Base-by-base conservation (phyloP, 2,113 vertebrate genomes). In the Eidolon helvum region DNA sequence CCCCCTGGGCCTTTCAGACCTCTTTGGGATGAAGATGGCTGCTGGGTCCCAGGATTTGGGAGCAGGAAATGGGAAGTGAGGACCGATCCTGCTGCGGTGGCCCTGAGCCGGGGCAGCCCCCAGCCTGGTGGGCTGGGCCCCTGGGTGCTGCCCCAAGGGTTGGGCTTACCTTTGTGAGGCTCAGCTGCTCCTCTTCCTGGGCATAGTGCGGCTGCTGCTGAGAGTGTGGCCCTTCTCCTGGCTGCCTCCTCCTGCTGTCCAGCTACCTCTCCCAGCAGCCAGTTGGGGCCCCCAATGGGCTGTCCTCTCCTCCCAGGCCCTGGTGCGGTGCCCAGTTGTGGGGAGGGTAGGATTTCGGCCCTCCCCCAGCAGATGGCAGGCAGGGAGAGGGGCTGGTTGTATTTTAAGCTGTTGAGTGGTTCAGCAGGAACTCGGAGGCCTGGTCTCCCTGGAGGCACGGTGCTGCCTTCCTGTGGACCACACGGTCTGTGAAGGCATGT, bases 391-490 rank as follows among this genome's bases (percentile, higher is more conserved):
- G 68, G 84, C 90, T 80, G 84, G 69, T 96, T 96, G 96, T 97
- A 96, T 97, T 97, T 98, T 96, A 96, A 95, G 96, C 96, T 80
- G 26, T 96, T 98, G 97, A 97, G 97, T 97, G 94, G 86, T 80
- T 97, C 96, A 86, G 94, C 87, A 94, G 95, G 97, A 97, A 98
- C 97, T 97, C 7, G 0, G 80, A 88, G 93, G 91, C 96, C 88
- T 78, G 35, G 87, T 79, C 55, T 95, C 87, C 75, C 84, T 14
- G 48, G 9, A 84, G 75, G 89, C 22, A 0, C 21, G 7, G 72
- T 92, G 86, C 93, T 28, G 71, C 33, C 79, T 26, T 87, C 84
- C 86, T 66, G 82, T 53, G 35, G 87, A 77, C 94, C 74, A 72
- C 86, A 66, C 4, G 35, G 86, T 83, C 87, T 90, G 90, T 0